Evolutionary conservation across 2,888 invertebrate genomes (phyloP), one percentile per base, ranked within the genome.

Genomic region (Morpho helenor): DNA sequence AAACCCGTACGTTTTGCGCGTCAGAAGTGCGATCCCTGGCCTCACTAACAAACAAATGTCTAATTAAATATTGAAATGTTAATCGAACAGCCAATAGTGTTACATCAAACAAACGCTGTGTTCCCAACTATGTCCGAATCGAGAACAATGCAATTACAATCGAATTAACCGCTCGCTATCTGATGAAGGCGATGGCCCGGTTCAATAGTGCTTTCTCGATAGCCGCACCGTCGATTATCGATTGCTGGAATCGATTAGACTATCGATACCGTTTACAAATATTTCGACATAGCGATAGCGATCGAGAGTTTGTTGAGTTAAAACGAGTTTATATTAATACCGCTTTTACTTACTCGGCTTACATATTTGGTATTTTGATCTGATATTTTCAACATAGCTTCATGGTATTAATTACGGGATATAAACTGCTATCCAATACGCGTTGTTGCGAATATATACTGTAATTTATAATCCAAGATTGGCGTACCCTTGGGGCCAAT

Each of bases 251-350:
- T 78, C 79, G 74, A 73, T 71, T 70, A 65, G 57, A 62, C 63
- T 74, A 81, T 77, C 81, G 79, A 80, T 84, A 82, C 79, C 81
- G 79, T 84, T 85, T 86, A 87, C 84, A 87, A 87, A 88, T 82
- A 87, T 88, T 88, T 87, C 87, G 85, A 89, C 87, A 84, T 86
- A 84, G 68, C 69, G 66, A 87, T 85, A 84, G 66, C 63, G 65
- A 56, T 63, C 59, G 54, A 61, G 65, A 62, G 56, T 57, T 57
- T 61, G 66, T 63, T 63, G 64, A 58, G 65, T 61, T 59, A 61
- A 56, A 69, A 70, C 69, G 55, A 65, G 68, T 70, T 68, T 66
- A 66, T 67, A 69, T 66, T 62, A 62, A 64, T 61, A 66, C 61
- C 42, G 60, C 50, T 58, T 64, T 57, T 49, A 52, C 52, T 53